Evolutionary conservation across 2,797 vertebrate genomes (phyloP), one percentile per base, ranked within the genome.

Genomic region (Heteromormyrus szaboi): DNA sequence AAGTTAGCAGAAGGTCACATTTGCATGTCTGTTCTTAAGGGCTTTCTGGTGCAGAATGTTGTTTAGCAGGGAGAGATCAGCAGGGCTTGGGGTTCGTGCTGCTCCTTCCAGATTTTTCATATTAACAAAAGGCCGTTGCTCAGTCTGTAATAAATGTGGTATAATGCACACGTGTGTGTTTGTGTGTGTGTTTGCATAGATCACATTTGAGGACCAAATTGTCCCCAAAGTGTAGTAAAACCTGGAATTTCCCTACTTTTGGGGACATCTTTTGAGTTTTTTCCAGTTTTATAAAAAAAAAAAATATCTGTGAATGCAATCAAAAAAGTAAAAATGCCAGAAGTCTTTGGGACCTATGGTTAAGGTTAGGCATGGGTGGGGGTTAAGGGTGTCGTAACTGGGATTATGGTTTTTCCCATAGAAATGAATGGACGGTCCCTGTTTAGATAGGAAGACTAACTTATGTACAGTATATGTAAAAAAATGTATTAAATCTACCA

Each of bases 1-100:
- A 83, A 87, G 85, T 86, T 88, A 48, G 41, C 9, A 4, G 44
- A 84, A 88, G 87, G 85, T 89, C 88, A 83, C 85, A 88, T 87
- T 54, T 54, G 72, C 86, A 62, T 54, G 41, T 76, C 76, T 88
- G 54, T 37, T 50, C 22, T 29, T 11, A 72, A 88, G 85, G 51
- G 5, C 86, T 85, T 68, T 88, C 50, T 56, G 72, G 62, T 4
- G 17, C 25, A 54, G 44, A 88, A 46, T 72, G 86, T 89, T 44
- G 11, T 86, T 44, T 79, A 9, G 48, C 54, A 48, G 88, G 48
- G 86, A 65, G 25, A 44, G 87, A 68, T 62, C 76, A 59, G 37
- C n/a, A 19, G 53, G 68, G 68, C 53, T 37, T 41, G 44, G 53
- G 51, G 51, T 79, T 37, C 17, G 3, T 76, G 33, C 1, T 76